Base-by-base conservation (phyloP, 2,888 invertebrate genomes). In the Epirrhoe tristata region DNA sequence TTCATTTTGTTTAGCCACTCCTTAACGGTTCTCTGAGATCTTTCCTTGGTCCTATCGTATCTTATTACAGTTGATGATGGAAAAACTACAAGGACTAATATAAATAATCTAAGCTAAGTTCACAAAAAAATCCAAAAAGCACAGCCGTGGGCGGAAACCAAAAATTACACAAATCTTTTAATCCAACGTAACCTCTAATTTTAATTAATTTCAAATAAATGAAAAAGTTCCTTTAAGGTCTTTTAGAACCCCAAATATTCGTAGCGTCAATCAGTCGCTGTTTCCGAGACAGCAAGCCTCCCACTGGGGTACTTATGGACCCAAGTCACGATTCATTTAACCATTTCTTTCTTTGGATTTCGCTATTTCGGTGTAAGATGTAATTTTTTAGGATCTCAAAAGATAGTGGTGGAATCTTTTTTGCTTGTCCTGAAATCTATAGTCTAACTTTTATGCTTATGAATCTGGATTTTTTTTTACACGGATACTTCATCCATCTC, bases 241-340 rank as follows among this genome's bases (percentile, higher is more conserved):
- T 62, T 52, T 43, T 43, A 54, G 46, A 51, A 55, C 55, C 34
- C 50, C 16, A 59, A 67, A 63, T 63, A 67, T 67, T 67, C 60
- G 46, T 48, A 58, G 61, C 64, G 63, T 55, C 67, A 65, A 68
- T 68, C 68, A 64, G 64, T 43, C 57, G 63, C 64, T 60, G 57
- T 67, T 63, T 64, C 67, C 67, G 56, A 60, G 53, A 55, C 59
- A 53, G 62, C 63, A 62, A 48, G 71, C 79, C 80, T 67, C 84
- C 84, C 78, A 77, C 80, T 71, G 83, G 36, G 86, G 80, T 83
- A 83, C 79, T 85, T 82, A 87, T 80, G 73, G 74, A 74, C 70
- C 68, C 70, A 66, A 77, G 79, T 77, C 77, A 83, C 81, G 84
- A 81, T 81, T 83, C 80, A 83, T 86, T 86, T 81, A 82, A 75